Conservation (phyloP, 2,113 vertebrate genomes). For the Rana temporaria region DNA sequence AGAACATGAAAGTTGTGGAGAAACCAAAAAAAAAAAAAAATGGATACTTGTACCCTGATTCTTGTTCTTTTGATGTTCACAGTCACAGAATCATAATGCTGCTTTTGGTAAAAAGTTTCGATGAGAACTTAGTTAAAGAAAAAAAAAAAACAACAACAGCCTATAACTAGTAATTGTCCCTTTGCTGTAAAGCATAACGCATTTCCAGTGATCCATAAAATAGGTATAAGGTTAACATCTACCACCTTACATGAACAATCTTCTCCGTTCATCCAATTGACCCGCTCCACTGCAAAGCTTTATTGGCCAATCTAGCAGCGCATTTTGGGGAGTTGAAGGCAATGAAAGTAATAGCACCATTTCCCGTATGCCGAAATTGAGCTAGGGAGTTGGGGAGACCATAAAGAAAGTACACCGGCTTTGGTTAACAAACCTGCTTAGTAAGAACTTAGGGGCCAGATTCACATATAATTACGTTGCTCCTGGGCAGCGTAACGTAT, state of each 20-base stretch:
- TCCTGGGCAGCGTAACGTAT: too few relatives aligned
- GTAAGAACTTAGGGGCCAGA: neutral
- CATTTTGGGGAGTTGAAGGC: slow-evolving; percentile 16
- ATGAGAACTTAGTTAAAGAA: too few relatives aligned
- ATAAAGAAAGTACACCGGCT: neutral
- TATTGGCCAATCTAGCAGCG: neutral
- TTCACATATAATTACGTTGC: too few relatives aligned
- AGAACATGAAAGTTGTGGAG: too few relatives aligned
- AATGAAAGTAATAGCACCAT: slow-evolving; percentile 23
- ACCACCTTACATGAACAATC: neutral
- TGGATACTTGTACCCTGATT: too few relatives aligned
- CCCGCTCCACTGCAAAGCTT: neutral
- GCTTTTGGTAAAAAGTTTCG: too few relatives aligned
- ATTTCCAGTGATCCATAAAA: neutral
- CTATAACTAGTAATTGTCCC: too few relatives aligned
- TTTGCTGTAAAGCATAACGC: neutral
- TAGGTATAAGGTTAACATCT: neutral
- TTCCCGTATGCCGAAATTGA: slow-evolving; percentile 13
- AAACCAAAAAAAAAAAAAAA: too few relatives aligned
- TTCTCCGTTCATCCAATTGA: neutral
- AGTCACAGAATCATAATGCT: too few relatives aligned
- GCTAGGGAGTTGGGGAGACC: slow-evolving; percentile 22
- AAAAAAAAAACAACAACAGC: too few relatives aligned
- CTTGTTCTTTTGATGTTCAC: too few relatives aligned
- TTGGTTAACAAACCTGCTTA: neutral